Percentiles rank a stretch among this genome's conserved stretches.
Evolutionary conservation across 2,113 vertebrate genomes (phyloP).

Genomic region (Chloropsis hardwickii): DNA sequence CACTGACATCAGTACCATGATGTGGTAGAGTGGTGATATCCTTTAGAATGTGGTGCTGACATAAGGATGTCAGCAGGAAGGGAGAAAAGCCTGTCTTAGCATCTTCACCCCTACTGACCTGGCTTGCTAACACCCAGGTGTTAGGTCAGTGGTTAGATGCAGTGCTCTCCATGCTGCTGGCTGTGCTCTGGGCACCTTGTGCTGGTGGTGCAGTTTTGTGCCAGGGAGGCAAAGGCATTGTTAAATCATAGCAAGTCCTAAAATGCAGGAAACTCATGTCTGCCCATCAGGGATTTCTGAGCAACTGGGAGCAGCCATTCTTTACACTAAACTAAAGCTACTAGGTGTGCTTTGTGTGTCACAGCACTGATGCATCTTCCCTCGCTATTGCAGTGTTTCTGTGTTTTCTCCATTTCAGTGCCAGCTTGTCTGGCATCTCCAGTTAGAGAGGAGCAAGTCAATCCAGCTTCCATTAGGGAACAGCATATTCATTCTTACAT

Average conservation of each 20-base stretch:
- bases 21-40: not conserved
- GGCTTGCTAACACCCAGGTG: not conserved
- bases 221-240: not conserved
- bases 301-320: not conserved
- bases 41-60: not conserved
- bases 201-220: not conserved
- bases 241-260: not conserved
- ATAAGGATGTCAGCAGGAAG: not conserved
- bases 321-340: not conserved
- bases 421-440: not conserved
- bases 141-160: not conserved
- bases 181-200: fast-evolving
- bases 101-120: not conserved
- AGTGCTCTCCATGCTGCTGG: not conserved
- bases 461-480: not conserved
- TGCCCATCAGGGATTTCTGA: not conserved
- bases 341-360: not conserved
- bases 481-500: not conserved
- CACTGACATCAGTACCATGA: not conserved
- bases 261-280: not conserved
- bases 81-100: not conserved
- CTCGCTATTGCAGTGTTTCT: not conserved
- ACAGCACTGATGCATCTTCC: not conserved
- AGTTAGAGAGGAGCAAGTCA: not conserved
- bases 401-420: not conserved